phyloP scores from a whole-genome alignment of 2,113 vertebrate genomes.

The Grammomys surdaster region DNA sequence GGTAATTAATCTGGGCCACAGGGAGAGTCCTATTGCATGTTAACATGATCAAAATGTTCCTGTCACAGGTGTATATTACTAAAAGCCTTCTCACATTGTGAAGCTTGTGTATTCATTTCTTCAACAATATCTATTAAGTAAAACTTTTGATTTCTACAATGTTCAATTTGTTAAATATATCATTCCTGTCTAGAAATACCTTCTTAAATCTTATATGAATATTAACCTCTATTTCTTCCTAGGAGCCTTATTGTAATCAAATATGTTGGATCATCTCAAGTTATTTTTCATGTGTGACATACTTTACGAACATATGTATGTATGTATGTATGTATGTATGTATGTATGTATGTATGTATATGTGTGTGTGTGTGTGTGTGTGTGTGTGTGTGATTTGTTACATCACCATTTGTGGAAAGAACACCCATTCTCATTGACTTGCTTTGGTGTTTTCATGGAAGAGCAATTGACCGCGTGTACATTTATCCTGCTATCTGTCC shows the following conservation, averaged over 20 bases:
- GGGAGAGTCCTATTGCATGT: conserved; percentile 66
- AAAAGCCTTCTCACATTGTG: not conserved
- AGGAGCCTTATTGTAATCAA: not conserved
- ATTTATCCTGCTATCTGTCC: not conserved
- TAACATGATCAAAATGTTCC: conserved; percentile 1
- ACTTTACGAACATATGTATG: not conserved
- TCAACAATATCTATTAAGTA: not conserved
- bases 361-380: not conserved
- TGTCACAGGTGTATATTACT: not conserved
- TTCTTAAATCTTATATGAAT: not conserved
- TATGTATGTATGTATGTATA: not conserved
- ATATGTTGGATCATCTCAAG: not conserved
- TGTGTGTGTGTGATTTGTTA: not conserved
- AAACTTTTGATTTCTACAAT: conserved; percentile 26
- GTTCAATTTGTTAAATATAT: not conserved
- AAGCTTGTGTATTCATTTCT: not conserved
- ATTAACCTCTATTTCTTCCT: not conserved
- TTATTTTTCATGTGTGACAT: conserved; percentile 7
- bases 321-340: not conserved
- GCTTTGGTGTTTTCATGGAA: not conserved
- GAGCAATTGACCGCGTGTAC: not conserved
- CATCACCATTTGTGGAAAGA: not conserved
- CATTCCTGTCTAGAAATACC: not conserved
- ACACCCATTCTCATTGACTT: conserved; percentile 1
- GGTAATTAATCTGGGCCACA: conserved; percentile 81